phyloP scores from a whole-genome alignment of 1,140 invertebrate genomes.

The Zaprionus ornatus region DNA sequence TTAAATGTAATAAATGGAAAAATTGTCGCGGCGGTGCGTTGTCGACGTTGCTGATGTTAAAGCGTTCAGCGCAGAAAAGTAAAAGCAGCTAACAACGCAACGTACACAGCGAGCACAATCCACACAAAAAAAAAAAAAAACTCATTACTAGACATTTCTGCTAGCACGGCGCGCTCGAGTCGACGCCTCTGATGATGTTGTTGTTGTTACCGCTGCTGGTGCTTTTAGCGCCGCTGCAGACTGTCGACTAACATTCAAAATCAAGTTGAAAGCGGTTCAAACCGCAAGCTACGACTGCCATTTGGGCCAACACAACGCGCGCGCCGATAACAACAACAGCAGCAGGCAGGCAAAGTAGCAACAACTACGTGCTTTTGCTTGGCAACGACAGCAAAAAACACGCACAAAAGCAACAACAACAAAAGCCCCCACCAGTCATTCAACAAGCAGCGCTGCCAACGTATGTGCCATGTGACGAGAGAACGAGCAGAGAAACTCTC shows the following conservation, averaged over 20 bases:
- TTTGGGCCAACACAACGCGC: slow-evolving; percentile 53
- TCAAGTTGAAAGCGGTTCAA: slow-evolving; percentile 74
- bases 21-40: neutral
- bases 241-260: slow-evolving; percentile 51
- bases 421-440: neutral
- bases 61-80: slow-evolving; percentile 21
- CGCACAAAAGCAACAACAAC: slow-evolving; percentile 12
- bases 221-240: slow-evolving; percentile 19
- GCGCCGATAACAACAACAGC: slow-evolving; percentile 23
- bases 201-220: neutral
- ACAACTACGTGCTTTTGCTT: slow-evolving; percentile 18
- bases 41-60: slow-evolving; percentile 3
- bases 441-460: neutral
- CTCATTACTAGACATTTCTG: slow-evolving; percentile 40
- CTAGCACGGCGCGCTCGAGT: slow-evolving; percentile 5
- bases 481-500: neutral
- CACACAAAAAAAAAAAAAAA: slow-evolving; percentile 26
- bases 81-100: slow-evolving; percentile 31
- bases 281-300: slow-evolving; percentile 52
- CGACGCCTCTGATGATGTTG: neutral
- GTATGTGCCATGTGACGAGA: slow-evolving; percentile 39
- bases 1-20: neutral
- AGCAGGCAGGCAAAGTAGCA: slow-evolving; percentile 18
- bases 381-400: slow-evolving; percentile 30
- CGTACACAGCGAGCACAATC: slow-evolving; percentile 16